A percentile compares a stretch with the other conserved stretches of the same genome.
Conservation (phyloP, 2,888 invertebrate species). For the Autographa gamma region DNA sequence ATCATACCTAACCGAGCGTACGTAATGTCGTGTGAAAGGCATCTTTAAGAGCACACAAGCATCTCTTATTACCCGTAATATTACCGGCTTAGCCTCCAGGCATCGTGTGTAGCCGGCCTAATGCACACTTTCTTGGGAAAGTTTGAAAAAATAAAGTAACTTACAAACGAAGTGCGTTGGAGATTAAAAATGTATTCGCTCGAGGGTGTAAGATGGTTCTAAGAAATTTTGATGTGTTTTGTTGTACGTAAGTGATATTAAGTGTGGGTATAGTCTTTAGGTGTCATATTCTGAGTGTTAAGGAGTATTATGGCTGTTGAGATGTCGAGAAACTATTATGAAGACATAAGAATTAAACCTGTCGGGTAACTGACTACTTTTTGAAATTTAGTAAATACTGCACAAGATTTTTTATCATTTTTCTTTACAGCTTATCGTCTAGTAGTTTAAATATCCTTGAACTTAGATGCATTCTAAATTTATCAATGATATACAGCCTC, state of each 20-base stretch:
- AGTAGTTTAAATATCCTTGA: too few species aligned
- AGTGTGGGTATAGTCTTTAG: not conserved
- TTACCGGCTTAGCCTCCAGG: conserved; percentile 52
- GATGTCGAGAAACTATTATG: too few species aligned
- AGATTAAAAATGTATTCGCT: conserved; percentile 51
- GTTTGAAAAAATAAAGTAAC: conserved; percentile 58
- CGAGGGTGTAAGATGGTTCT: conserved; percentile 34
- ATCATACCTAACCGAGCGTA: conserved; percentile 17
- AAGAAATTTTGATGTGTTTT: conserved; percentile 37
- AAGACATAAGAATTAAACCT: too few species aligned
- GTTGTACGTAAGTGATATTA: conserved; percentile 16
- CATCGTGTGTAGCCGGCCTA: conserved; percentile 59
- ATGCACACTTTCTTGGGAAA: conserved; percentile 62
- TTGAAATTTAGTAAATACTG: too few species aligned
- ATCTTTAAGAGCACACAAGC: conserved; percentile 25
- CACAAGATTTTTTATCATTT: too few species aligned
- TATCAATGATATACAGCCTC: not conserved
- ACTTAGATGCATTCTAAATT: too few species aligned
- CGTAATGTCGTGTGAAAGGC: conserved; percentile 40
- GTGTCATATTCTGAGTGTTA: not conserved
- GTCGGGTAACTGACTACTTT: too few species aligned
- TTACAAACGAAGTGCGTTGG: conserved; percentile 42
- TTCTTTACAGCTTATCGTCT: too few species aligned
- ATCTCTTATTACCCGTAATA: conserved; percentile 49
- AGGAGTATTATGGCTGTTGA: too few species aligned